Percentiles rank a stretch among this genome's conserved stretches.
Evolutionary conservation across 1,140 invertebrate genomes (phyloP).

Genomic region (Elymnias hypermnestra): DNA sequence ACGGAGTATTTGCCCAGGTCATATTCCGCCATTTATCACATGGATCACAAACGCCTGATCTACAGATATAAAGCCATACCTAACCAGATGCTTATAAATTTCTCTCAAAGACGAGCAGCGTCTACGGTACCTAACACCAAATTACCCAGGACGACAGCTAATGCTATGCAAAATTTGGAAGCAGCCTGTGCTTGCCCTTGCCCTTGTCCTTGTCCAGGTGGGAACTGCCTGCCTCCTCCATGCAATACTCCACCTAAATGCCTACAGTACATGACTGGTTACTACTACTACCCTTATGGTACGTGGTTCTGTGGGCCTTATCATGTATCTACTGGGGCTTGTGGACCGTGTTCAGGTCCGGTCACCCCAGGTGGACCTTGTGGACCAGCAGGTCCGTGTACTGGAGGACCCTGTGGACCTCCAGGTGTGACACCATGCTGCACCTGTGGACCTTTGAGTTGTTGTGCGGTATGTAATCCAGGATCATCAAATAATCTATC

Average conservation of each 20-base stretch:
- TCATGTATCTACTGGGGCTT: conserved; percentile 39
- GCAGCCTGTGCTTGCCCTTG: conserved; percentile 5
- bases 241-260: conserved; percentile 32
- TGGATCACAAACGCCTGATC: background rate
- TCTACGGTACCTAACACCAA: background rate
- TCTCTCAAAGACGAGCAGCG: background rate
- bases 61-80: background rate
- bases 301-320: conserved; percentile 65
- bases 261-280: conserved; percentile 43
- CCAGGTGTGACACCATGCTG: conserved; percentile 5
- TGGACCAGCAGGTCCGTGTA: conserved; percentile 15
- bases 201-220: background rate
- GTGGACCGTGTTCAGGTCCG: conserved; percentile 13
- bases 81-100: background rate
- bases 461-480: conserved; percentile 16
- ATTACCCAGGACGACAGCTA: no score
- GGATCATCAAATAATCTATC: background rate
- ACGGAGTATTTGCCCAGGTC: background rate
- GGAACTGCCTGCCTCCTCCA: conserved; percentile 24
- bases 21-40: background rate
- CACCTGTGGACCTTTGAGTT: conserved; percentile 10
- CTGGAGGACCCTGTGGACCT: conserved; percentile 21
- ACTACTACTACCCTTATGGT: conserved; percentile 62
- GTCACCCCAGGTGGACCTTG: conserved; percentile 17
- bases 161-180: background rate